Evolutionary conservation across 2,113 vertebrate species (phyloP), one percentile per base, ranked within the genome.

Genomic region (Tautogolabrus adspersus): DNA sequence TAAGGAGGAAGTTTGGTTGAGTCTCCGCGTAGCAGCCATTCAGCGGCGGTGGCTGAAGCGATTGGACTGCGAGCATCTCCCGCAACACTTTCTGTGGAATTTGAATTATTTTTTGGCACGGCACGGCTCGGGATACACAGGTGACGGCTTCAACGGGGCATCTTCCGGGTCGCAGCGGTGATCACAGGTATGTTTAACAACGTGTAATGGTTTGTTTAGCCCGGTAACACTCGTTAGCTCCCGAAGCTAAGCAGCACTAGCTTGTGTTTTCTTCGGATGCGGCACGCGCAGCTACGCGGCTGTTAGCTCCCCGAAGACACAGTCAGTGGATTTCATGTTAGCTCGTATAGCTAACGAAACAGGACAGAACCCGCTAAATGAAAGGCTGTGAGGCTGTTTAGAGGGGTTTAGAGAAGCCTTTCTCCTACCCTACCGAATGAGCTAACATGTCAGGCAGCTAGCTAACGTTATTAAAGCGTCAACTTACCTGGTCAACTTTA

Each of bases 1-100:
- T 91, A 94, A 86, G 94, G 94, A 88, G 84, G 92, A 93, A 65
- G 93, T 94, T 93, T 87, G 93, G 89, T 93, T 93, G 93, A 90
- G 83, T 62, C 67, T 80, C 83, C 55, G 73, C 15, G 81, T 46
- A 79, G 89, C 89, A 89, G 89, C 89, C 91, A 87, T 89, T 90
- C 88, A 94, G 87, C 85, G 38, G 90, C 82, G 19, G 83, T 89
- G 89, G 84, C 83, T 86, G 92, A 90, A 88, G 81, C 85, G 82
- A 81, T 84, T 81, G 87, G 87, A 81, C 86, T 77, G 75, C 13
- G 19, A 66, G 85, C 16, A 56, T 66, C 69, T 81, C 76, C 77
- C 37, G 40, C 66, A 62, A 75, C 70, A 15, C 88, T 89, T 86
- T 91, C 77, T 83, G 85, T 89, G 92, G 92, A 87, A 83, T 91